Conservation (phyloP, 2,797 vertebrate genomes). For the Enteromius unitaeniatus region DNA sequence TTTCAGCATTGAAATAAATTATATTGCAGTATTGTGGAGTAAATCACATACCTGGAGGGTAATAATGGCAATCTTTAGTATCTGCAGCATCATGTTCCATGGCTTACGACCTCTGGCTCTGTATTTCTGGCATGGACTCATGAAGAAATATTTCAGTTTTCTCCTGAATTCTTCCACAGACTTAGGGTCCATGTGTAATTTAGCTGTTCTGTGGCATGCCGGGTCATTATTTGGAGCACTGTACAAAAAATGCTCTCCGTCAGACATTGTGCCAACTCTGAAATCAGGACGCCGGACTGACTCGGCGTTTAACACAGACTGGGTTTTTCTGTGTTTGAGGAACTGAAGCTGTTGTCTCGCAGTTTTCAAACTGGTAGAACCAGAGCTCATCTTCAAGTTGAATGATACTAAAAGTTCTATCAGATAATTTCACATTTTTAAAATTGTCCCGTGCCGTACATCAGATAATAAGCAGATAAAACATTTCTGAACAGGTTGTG, state of each 20-base stretch:
- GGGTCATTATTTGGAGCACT: not conserved
- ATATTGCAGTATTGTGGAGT: not conserved
- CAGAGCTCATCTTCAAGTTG: slow-evolving; percentile 3
- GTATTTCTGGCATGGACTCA: slow-evolving; percentile 97
- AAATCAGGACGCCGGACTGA: not conserved
- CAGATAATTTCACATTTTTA: slow-evolving; percentile 3
- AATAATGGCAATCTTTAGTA: slow-evolving; percentile 92
- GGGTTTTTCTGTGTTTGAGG: slow-evolving; percentile 24
- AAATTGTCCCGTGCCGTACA: not conserved
- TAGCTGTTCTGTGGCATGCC: not conserved
- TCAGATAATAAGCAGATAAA: not conserved
- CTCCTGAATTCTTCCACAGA: slow-evolving; percentile 86
- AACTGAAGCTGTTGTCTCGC: slow-evolving; percentile 37
- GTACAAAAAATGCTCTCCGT: not conserved
- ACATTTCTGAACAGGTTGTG: slow-evolving; percentile 74
- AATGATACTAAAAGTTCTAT: not conserved
- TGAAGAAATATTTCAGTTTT: slow-evolving; percentile 95
- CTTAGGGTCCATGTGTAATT: slow-evolving; percentile 56
- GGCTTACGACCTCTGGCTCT: slow-evolving; percentile 90
- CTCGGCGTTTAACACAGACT: not conserved
- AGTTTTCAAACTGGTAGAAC: slow-evolving; percentile 17
- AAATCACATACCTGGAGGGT: slow-evolving; percentile 85
- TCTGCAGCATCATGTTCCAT: slow-evolving; percentile 92
- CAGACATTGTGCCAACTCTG: slow-evolving; percentile 16
- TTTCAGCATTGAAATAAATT: not conserved